Evolutionary conservation across 2,888 invertebrate species (phyloP), one percentile per base, ranked within the genome.

Genomic region (Chloromyia formosa): DNA sequence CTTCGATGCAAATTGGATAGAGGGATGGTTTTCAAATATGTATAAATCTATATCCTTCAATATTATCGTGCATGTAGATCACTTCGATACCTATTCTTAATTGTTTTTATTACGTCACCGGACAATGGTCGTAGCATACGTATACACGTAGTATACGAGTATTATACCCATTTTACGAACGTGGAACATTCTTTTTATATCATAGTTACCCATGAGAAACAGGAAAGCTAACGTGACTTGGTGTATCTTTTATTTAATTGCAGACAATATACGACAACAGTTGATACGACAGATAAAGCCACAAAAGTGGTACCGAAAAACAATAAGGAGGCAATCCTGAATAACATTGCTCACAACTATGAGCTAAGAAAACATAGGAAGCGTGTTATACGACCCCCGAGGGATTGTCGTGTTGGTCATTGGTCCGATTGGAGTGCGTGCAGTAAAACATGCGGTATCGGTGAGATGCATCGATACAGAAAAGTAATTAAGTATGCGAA

Each of bases 381-480:
- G 86, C 75, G 86, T 76, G 77, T 81, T 82, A 73, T 84, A 87
- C 89, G 88, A 81, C 86, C 89, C 82, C 90, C 93, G 73, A 88
- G 93, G 80, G 94, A 95, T 85, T 96, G 96, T 86, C 91, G 93
- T 80, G 93, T 95, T 71, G 90, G 92, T 78, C 91, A 92, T 78
- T 96, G 95, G 96, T 92, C 93, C 27, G 90, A 91, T 74, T 96
- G 95, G 96, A 92, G 93, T 81, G 87, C 90, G 9, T 97, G 97
- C 87, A 94, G 92, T 85, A 92, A 93, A 82, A 92, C 93, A 72
- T 95, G 96, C 83, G 95, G 95, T 78, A 95, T 96, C 77, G 96
- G 97, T 23, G 93, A 94, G 81, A 94, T 93, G 85, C 88, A 92
- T 84, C 90, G 96, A 80, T 91, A 91, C 79, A 89, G 96, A 77